Evolutionary conservation across 92 coral and sea anemone genomes (phyloP).

Genomic region (Epizoanthus rinbou): DNA sequence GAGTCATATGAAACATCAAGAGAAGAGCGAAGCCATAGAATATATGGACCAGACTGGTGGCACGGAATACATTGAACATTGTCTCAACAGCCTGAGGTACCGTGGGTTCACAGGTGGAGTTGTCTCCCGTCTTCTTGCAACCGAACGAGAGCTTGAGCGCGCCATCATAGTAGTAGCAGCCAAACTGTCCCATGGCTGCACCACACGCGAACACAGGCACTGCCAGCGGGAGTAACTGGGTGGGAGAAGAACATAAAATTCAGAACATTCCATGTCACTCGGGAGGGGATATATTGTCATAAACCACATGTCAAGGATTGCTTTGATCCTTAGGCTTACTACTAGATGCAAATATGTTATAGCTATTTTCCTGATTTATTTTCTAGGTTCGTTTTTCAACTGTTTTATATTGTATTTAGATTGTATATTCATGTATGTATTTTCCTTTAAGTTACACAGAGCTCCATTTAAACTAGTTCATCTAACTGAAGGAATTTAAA

Average conservation of each 20-base stretch:
- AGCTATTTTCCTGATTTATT: no score
- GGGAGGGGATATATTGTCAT: no score
- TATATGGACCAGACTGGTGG: slow-evolving; percentile 82
- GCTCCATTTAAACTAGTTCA: no score
- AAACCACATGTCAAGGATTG: no score
- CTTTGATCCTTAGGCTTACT: no score
- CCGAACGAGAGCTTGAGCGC: slow-evolving; percentile 76
- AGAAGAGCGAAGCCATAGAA: slow-evolving; percentile 87
- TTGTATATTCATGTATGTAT: no score
- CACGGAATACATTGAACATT: slow-evolving; percentile 77
- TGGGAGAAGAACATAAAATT: not conserved
- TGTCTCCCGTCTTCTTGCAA: slow-evolving; percentile 31
- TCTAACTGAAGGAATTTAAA: not conserved
- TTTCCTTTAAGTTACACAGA: not conserved
- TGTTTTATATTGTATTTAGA: no score
- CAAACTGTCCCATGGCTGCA: slow-evolving; percentile 93
- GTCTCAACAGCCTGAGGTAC: slow-evolving; percentile 71
- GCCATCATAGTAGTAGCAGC: slow-evolving; percentile 84
- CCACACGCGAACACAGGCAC: slow-evolving; percentile 80
- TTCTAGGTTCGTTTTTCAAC: no score
- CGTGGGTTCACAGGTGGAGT: slow-evolving; percentile 51
- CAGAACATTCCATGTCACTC: not conserved
- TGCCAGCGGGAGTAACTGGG: slow-evolving; percentile 72
- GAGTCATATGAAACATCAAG: slow-evolving; percentile 78
- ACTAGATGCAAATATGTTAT: no score